Conservation (phyloP, 2,113 vertebrate genomes). For the Carettochelys insculpta region DNA sequence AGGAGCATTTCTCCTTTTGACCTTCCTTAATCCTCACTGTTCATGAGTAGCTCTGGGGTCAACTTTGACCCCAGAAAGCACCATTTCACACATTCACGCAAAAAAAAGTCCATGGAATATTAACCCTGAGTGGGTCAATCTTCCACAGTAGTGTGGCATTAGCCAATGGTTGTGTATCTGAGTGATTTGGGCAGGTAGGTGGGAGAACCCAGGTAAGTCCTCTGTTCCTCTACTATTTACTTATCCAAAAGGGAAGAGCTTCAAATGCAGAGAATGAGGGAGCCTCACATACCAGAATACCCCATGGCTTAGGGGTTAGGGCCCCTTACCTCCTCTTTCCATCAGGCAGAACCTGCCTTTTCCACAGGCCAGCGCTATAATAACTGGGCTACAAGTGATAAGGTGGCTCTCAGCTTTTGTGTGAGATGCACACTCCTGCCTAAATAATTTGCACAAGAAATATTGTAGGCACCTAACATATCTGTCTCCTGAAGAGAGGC, state of each 20-base stretch:
- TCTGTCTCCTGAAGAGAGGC: not conserved
- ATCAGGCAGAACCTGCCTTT: not conserved
- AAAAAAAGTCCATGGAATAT: too few relatives aligned
- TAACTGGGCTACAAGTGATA: not conserved
- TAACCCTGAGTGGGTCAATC: too few relatives aligned
- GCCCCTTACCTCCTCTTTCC: not conserved
- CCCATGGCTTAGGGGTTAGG: not conserved
- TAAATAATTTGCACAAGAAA: not conserved
- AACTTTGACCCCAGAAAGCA: too few relatives aligned
- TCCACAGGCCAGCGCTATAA: not conserved
- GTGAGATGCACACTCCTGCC: not conserved
- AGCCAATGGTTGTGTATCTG: not conserved
- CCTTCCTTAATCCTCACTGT: too few relatives aligned
- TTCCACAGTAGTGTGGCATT: too few relatives aligned
- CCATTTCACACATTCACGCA: too few relatives aligned
- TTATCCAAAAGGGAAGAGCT: not conserved
- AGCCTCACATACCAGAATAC: not conserved
- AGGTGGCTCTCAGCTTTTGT: not conserved
- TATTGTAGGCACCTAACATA: not conserved
- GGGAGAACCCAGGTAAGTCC: not conserved
- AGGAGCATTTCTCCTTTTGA: too few relatives aligned
- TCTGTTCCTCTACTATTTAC: not conserved
- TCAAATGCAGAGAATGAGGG: not conserved
- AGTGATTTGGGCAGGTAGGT: not conserved
- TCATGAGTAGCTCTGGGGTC: too few relatives aligned